A percentile compares a stretch with the other conserved stretches of the same genome.
phyloP scores from a whole-genome alignment of 1,140 invertebrate species.

The Bombus impatiens region DNA sequence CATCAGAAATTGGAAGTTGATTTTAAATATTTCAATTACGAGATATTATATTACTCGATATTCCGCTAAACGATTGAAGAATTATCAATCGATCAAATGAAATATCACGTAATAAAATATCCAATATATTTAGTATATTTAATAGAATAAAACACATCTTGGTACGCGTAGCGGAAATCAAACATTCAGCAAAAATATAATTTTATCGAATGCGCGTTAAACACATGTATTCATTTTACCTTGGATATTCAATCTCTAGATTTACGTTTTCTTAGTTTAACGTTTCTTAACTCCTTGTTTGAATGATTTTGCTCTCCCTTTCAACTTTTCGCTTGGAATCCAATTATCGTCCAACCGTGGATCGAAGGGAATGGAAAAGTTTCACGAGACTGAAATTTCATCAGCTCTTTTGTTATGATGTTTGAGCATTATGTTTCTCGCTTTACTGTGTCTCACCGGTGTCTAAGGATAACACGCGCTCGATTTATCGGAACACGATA shows the following conservation, averaged over 20 bases:
- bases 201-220: neutral
- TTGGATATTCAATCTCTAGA: neutral
- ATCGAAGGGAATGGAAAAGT: neutral
- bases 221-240: neutral
- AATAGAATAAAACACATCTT: no score
- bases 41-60: no score
- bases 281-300: neutral
- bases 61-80: no score
- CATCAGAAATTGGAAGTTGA: no score
- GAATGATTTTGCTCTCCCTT: constrained; percentile 8
- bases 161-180: no score
- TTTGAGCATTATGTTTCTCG: constrained; percentile 56
- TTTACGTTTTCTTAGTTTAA: neutral
- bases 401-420: constrained; percentile 39
- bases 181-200: no score
- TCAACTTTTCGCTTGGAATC: neutral
- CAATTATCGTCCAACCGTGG: neutral
- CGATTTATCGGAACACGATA: constrained; percentile 70
- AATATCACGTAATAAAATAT: no score
- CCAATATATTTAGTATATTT: no score
- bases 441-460: constrained; percentile 53
- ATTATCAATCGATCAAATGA: no score
- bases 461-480: constrained; percentile 66
- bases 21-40: no score
- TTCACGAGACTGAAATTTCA: neutral